Conservation (phyloP, 2,888 invertebrate species). For the Tetramorium bicarinatum region DNA sequence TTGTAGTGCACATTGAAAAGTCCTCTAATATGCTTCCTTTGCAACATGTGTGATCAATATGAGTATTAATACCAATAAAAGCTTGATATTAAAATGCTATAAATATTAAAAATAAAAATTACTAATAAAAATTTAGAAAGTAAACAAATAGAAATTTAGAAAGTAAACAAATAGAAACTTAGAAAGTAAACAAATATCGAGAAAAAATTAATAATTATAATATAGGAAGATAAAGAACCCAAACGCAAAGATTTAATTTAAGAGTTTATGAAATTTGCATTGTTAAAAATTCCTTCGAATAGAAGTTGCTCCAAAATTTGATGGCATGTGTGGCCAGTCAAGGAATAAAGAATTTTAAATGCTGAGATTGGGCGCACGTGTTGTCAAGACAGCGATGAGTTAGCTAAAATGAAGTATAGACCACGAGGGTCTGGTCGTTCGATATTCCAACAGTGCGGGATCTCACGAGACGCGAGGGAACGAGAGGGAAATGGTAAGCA, state of each 20-base stretch:
- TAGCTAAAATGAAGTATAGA: conserved; percentile 50
- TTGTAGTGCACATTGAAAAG: no score
- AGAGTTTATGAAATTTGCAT: not conserved
- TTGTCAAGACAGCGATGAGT: conserved; percentile 37
- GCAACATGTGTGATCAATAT: no score
- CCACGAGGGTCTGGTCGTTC: conserved; percentile 70
- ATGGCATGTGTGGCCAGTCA: not conserved
- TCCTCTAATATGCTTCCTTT: not conserved
- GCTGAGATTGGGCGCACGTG: conserved; percentile 4
- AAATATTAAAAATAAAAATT: not conserved
- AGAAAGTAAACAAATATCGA: not conserved
- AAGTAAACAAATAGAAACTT: not conserved
- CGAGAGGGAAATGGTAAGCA: not conserved
- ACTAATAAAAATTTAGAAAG: not conserved
- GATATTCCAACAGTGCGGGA: conserved; percentile 64
- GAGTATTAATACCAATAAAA: not conserved
- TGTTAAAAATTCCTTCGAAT: not conserved
- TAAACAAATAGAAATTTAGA: not conserved
- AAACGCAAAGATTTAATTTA: not conserved
- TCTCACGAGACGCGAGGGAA: conserved; percentile 18
- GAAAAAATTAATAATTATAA: not conserved
- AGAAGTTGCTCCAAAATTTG: not conserved
- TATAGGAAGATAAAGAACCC: not conserved
- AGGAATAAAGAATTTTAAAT: not conserved
- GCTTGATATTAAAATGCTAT: not conserved